A percentile compares a stretch with the other conserved stretches of the same genome.
Conservation (phyloP, 1,140 invertebrate genomes). For the Neodiprion fabricii region DNA sequence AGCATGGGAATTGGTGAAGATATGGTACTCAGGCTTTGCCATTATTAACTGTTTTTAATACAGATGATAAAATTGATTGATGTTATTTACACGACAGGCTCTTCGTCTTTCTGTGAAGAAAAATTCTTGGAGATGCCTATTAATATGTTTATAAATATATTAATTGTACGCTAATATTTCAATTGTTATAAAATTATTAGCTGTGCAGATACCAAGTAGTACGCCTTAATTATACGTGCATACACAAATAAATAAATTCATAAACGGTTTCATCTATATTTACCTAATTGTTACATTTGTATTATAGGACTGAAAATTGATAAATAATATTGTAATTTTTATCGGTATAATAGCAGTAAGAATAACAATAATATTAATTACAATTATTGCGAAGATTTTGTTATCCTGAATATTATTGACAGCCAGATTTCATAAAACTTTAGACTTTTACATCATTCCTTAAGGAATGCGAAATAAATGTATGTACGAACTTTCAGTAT, state of each 20-base stretch:
- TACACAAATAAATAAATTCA: conserved; percentile 7
- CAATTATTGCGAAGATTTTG: too few species aligned
- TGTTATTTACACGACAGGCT: conserved; percentile 25
- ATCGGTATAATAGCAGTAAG: too few species aligned
- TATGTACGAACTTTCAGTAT: too few species aligned
- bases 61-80: conserved; percentile 10
- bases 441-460: too few species aligned
- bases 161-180: conserved; percentile 31
- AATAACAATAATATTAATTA: too few species aligned
- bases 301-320: conserved; percentile 12
- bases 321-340: background rate
- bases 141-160: conserved; percentile 26
- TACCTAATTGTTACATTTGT: conserved; percentile 18
- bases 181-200: conserved; percentile 33
- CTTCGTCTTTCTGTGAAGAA: conserved; percentile 43
- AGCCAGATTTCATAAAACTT: too few species aligned
- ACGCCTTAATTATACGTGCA: conserved; percentile 27
- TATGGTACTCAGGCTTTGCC: background rate
- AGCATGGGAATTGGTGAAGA: background rate
- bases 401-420: background rate
- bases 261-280: background rate
- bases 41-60: background rate
- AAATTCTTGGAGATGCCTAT: conserved; percentile 38
- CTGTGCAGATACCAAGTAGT: conserved; percentile 30
- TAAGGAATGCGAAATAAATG: background rate